These are phyloP conservation scores for Daubentonia madagascariensis DNA, from an alignment of 2,113 vertebrate genomes.

Conservation along the genomic window DNA sequence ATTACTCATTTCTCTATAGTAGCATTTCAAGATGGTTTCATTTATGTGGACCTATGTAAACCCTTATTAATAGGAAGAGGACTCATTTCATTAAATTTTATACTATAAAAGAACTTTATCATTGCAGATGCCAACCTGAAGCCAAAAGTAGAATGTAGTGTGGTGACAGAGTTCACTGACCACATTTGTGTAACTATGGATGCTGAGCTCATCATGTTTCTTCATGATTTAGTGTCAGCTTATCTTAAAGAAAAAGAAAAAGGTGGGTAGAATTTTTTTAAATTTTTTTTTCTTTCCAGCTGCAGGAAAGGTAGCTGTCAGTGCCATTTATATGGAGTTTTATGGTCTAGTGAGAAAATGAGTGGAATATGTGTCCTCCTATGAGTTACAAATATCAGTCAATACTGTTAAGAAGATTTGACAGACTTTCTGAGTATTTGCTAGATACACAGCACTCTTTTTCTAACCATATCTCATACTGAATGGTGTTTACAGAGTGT, in stretches of 20 bases:
- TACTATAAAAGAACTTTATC: slow-evolving; percentile 26
- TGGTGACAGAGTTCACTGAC: slow-evolving; percentile 99
- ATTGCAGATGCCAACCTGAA: slow-evolving; percentile 91
- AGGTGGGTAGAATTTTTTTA: slow-evolving; percentile 82
- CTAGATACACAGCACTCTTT: neutral
- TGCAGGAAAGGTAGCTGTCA: neutral
- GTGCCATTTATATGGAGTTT: neutral
- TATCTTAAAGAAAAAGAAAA: slow-evolving; percentile 99
- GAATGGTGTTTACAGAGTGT: neutral
- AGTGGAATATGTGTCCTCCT: neutral
- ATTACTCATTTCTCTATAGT: neutral
- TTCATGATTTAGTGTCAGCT: slow-evolving; percentile 97
- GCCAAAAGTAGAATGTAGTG: slow-evolving; percentile 98
- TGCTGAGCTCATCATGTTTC: slow-evolving; percentile 98
- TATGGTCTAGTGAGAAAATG: neutral
- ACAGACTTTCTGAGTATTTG: neutral
- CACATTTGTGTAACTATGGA: slow-evolving; percentile 99
- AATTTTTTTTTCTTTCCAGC: neutral
- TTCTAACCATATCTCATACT: neutral
- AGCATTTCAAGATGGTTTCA: neutral
- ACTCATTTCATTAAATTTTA: neutral
- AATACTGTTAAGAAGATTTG: neutral
- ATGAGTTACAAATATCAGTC: neutral
- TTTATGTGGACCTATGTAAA: neutral
- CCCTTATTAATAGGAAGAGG: neutral